Evolutionary conservation across 2,113 vertebrate species (phyloP).

Genomic region (Barnardius zonarius): DNA sequence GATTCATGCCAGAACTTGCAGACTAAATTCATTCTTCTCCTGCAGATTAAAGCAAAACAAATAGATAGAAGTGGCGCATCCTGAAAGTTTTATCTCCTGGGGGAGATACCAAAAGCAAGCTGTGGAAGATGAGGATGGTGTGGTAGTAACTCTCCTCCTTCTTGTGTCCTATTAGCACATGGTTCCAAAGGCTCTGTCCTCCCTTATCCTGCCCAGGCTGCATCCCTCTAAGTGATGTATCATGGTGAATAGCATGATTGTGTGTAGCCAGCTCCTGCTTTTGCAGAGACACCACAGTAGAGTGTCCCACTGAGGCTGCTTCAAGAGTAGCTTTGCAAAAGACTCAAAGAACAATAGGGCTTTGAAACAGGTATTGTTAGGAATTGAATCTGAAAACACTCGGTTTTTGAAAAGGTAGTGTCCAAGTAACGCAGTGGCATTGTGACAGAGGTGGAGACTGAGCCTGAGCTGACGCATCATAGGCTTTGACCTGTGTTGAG

Average conservation of each 20-base stretch:
- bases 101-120: neutral
- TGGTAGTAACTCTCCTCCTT: neutral
- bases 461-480: fast-evolving
- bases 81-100: neutral
- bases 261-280: neutral
- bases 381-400: neutral
- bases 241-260: neutral
- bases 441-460: neutral
- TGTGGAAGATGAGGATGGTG: neutral
- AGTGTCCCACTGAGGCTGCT: neutral
- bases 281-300: neutral
- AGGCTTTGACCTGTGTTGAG: neutral
- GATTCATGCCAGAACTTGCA: neutral
- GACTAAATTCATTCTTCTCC: neutral
- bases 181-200: neutral
- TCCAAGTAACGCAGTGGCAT: fast-evolving
- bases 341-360: neutral
- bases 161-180: neutral
- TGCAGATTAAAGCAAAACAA: neutral
- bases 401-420: neutral
- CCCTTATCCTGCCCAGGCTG: neutral
- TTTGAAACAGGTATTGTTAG: neutral
- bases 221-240: neutral
- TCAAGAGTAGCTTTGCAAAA: neutral
- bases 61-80: neutral